Conservation (phyloP, 2,113 vertebrate species). For the Struthidea cinerea region DNA sequence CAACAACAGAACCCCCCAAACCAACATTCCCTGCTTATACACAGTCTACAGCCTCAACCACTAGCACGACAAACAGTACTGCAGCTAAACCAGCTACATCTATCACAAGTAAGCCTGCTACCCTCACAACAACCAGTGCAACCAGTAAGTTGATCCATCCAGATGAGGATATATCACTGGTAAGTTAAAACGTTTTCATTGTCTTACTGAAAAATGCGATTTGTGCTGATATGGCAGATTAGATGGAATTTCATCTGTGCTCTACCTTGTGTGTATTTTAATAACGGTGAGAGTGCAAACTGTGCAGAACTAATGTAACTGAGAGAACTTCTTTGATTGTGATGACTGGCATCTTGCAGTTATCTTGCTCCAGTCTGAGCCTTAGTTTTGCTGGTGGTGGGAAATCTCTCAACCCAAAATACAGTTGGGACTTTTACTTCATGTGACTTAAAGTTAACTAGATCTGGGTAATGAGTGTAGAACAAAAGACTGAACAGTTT, state of each 20-base stretch:
- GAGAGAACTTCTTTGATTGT: background rate
- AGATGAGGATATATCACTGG: constrained; percentile 99
- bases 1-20: constrained; percentile 90
- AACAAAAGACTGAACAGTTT: background rate
- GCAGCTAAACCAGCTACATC: constrained; percentile 91
- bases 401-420: background rate
- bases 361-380: background rate
- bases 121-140: constrained; percentile 97
- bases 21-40: constrained; percentile 98
- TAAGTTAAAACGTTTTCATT: constrained; percentile 78
- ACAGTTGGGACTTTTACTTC: background rate
- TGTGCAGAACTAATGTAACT: background rate
- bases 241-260: background rate
- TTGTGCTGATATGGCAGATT: background rate
- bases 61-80: constrained; percentile 92
- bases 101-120: constrained; percentile 97
- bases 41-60: constrained; percentile 87
- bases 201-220: background rate
- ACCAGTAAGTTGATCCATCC: constrained; percentile 99
- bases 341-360: background rate
- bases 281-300: background rate
- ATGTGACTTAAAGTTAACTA: background rate
- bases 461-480: background rate
- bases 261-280: background rate
- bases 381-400: background rate